phyloP scores from a whole-genome alignment of 2,797 vertebrate species.

The Fundulus diaphanus region DNA sequence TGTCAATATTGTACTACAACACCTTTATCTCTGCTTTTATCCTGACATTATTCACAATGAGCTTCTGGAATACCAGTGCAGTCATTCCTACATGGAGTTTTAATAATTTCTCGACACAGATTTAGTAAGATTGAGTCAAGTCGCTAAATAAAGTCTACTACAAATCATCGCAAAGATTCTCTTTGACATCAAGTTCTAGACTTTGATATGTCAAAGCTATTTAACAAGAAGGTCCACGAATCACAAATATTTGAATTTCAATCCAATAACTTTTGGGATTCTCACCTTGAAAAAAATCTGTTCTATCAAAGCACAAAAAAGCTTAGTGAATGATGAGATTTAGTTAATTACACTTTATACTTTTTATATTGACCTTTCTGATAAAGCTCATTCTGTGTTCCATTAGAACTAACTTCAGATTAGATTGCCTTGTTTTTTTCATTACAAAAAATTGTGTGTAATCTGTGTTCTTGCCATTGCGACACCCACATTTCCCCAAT shows the following conservation, averaged over 20 bases:
- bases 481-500: too few relatives aligned
- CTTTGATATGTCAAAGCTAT: neutral
- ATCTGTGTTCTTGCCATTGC: too few relatives aligned
- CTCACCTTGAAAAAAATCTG: neutral
- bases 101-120: neutral
- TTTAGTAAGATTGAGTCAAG: neutral
- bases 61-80: neutral
- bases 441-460: too few relatives aligned
- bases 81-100: neutral
- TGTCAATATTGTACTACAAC: neutral
- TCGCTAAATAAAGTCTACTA: neutral
- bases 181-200: neutral
- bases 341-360: too few relatives aligned
- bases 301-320: neutral
- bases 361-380: too few relatives aligned
- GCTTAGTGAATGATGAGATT: neutral
- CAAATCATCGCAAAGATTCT: neutral
- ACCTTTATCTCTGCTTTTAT: neutral
- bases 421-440: too few relatives aligned
- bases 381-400: too few relatives aligned
- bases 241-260: neutral
- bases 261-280: neutral
- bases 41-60: neutral
- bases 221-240: neutral
- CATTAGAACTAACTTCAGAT: too few relatives aligned